Conservation (phyloP, 2,888 invertebrate species). For the Margaritifera margaritifera region DNA sequence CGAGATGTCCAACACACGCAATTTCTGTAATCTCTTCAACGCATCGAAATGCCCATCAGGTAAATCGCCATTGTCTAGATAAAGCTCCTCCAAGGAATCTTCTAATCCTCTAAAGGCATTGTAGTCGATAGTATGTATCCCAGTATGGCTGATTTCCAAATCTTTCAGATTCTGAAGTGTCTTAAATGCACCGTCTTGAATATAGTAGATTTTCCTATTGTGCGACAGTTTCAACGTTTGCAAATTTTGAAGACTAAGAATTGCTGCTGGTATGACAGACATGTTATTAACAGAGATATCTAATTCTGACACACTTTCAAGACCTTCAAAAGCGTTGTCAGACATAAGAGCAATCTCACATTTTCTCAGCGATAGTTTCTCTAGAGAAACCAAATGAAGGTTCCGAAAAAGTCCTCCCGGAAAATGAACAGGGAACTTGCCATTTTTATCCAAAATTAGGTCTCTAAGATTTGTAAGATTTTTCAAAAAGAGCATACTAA, state of each 20-base stretch:
- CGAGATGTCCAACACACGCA: slow-evolving; percentile 27
- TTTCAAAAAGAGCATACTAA: slow-evolving; percentile 20
- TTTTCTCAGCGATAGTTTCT: slow-evolving; percentile 16
- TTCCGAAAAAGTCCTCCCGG: slow-evolving; percentile 20
- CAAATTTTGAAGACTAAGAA: slow-evolving; percentile 23
- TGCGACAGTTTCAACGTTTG: slow-evolving; percentile 21
- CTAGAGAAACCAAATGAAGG: slow-evolving; percentile 15
- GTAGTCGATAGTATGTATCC: slow-evolving; percentile 20
- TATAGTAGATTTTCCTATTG: slow-evolving; percentile 26
- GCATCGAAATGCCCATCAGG: slow-evolving; percentile 32
- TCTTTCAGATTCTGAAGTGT: slow-evolving; percentile 16
- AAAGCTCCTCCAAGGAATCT: slow-evolving; percentile 17
- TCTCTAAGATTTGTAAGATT: slow-evolving; percentile 15
- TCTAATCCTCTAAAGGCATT: slow-evolving; percentile 30
- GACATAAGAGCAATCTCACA: slow-evolving; percentile 30
- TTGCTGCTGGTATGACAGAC: slow-evolving; percentile 22
- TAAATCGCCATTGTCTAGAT: slow-evolving; percentile 22
- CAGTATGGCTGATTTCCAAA: slow-evolving; percentile 29
- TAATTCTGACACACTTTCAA: slow-evolving; percentile 21
- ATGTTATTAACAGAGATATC: slow-evolving; percentile 34
- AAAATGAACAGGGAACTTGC: slow-evolving; percentile 25
- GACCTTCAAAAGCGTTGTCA: slow-evolving; percentile 18
- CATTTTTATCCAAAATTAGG: slow-evolving; percentile 27
- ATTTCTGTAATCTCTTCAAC: slow-evolving; percentile 18
- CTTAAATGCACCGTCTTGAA: slow-evolving; percentile 30